A percentile compares a stretch with the other conserved stretches of the same genome.
These are phyloP conservation scores for Apeltes quadracus DNA, from an alignment of 2,113 vertebrate genomes.

Conservation along the genomic window DNA sequence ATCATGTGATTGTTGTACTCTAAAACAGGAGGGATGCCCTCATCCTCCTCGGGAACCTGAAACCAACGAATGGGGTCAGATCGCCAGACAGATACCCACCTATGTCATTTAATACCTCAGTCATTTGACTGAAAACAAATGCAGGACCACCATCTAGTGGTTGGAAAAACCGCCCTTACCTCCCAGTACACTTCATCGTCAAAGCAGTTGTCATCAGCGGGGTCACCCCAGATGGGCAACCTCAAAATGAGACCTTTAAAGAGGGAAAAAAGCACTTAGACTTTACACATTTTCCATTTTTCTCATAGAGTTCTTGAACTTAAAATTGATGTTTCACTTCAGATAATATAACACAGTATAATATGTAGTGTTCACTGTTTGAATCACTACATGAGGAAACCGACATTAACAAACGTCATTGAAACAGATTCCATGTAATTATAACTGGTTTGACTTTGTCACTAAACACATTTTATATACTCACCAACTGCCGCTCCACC, in stretches of 20 bases:
- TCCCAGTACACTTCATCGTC: slow-evolving; percentile 94
- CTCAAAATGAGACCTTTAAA: slow-evolving; percentile 87
- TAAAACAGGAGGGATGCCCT: slow-evolving; percentile 74
- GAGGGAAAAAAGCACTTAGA: neutral
- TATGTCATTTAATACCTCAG: neutral
- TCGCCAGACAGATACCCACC: neutral
- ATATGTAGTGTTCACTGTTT: neutral
- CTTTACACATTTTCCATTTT: neutral
- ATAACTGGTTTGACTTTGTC: neutral
- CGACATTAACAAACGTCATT: too few species aligned
- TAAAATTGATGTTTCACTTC: neutral
- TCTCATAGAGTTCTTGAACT: neutral
- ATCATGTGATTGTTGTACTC: slow-evolving; percentile 82
- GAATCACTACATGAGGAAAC: neutral
- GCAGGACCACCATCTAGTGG: slow-evolving; percentile 47
- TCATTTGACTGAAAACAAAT: neutral
- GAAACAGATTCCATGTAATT: neutral
- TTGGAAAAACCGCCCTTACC: slow-evolving; percentile 78
- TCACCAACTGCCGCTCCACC: slow-evolving; percentile 90
- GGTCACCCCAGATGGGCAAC: slow-evolving; percentile 90
- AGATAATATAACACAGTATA: neutral
- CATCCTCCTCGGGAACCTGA: slow-evolving; percentile 89
- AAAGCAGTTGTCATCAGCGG: slow-evolving; percentile 91
- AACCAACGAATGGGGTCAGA: slow-evolving; percentile 13
- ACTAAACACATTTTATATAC: slow-evolving; percentile 42